A percentile compares a stretch with the other conserved stretches of the same genome.
Conservation (phyloP, 2,797 vertebrate genomes). For the Microcaecilia unicolor region DNA sequence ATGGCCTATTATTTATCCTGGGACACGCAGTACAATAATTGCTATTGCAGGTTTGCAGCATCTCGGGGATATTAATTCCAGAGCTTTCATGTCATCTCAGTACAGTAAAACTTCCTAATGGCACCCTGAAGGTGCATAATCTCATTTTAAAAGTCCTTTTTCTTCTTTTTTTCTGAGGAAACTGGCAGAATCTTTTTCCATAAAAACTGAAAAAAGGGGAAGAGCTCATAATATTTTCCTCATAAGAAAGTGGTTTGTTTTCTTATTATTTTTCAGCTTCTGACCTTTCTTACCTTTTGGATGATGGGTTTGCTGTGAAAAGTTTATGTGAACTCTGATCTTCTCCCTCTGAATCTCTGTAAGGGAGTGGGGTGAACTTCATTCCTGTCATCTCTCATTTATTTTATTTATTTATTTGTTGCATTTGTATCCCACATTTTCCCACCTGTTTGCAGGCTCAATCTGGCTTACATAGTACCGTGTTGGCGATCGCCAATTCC, state of each 20-base stretch:
- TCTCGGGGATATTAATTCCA: constrained; percentile 79
- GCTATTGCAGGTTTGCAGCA: constrained; percentile 72
- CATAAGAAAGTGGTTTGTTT: constrained; percentile 66
- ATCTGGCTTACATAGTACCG: too few species aligned
- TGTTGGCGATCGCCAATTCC: too few species aligned
- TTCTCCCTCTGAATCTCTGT: not conserved
- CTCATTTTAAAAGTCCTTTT: constrained; percentile 74
- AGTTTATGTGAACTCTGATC: constrained; percentile 41
- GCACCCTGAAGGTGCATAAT: constrained; percentile 76
- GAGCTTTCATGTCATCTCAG: constrained; percentile 72
- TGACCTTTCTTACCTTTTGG: constrained; percentile 57
- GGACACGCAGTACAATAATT: constrained; percentile 75
- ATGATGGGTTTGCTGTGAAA: constrained; percentile 35
- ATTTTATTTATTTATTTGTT: too few species aligned
- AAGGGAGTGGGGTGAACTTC: not conserved
- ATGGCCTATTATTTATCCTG: constrained; percentile 78
- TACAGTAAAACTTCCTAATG: constrained; percentile 80
- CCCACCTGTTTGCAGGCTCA: too few species aligned
- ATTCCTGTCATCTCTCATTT: constrained; percentile 4
- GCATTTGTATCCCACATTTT: too few species aligned
- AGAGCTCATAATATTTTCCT: constrained; percentile 70
- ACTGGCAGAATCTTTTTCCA: constrained; percentile 72
- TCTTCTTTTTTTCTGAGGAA: constrained; percentile 65
- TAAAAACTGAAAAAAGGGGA: constrained; percentile 63
- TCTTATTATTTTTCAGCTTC: constrained; percentile 50